Evolutionary conservation across 2,113 vertebrate species (phyloP).

Genomic region (Zootoca vivipara): DNA sequence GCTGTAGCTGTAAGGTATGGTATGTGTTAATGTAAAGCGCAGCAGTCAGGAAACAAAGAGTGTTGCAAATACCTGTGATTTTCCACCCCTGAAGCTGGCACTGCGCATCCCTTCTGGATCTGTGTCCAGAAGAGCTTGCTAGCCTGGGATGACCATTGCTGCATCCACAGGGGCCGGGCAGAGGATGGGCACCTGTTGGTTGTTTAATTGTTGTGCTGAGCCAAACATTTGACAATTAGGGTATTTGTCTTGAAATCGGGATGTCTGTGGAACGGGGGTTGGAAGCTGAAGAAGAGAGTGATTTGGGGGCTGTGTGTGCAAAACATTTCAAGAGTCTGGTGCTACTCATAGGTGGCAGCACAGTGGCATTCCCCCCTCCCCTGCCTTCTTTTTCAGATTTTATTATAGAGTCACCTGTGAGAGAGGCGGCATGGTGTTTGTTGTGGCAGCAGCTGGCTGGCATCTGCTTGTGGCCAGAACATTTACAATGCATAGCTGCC

Average conservation of each 20-base stretch:
- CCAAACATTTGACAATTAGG: background rate
- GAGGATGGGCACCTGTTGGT: background rate
- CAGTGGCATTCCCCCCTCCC: background rate
- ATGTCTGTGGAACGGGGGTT: background rate
- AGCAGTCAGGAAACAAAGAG: too few species aligned
- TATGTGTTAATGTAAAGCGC: background rate
- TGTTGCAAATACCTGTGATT: background rate
- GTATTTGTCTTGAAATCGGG: background rate
- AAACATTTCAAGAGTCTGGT: background rate
- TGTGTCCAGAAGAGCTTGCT: background rate
- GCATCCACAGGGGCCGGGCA: background rate
- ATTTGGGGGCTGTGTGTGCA: background rate
- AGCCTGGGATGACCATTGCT: background rate
- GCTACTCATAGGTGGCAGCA: background rate
- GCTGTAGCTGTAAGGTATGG: conserved; percentile 28
- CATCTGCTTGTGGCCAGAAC: background rate
- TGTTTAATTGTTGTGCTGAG: background rate
- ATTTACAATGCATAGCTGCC: too few species aligned
- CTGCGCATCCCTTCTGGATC: background rate
- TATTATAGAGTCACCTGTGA: background rate
- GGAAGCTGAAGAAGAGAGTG: too few species aligned
- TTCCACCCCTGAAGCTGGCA: background rate
- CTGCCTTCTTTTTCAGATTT: background rate
- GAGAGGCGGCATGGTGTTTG: background rate
- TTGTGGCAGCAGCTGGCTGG: background rate